A percentile compares a stretch with the other conserved stretches of the same genome.
Conservation (phyloP, 1,140 invertebrate genomes). For the Aradophagus sp. region DNA sequence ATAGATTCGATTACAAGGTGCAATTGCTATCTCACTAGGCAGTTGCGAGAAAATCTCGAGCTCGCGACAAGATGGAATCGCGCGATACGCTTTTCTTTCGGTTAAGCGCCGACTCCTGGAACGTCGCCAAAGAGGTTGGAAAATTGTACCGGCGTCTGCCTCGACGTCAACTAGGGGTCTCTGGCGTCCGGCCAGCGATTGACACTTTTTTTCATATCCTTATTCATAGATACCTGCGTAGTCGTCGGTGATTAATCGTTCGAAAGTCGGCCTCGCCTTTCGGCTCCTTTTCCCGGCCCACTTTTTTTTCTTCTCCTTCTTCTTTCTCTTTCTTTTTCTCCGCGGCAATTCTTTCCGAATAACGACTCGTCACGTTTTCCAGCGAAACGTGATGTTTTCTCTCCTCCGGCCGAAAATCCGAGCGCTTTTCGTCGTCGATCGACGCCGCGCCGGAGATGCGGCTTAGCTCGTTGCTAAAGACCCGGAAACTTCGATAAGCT, state of each 20-base stretch:
- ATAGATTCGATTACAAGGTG: conserved; percentile 34
- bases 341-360: no score
- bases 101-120: conserved; percentile 58
- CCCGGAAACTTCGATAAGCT: neutral
- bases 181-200: conserved; percentile 54
- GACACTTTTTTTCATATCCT: conserved; percentile 49
- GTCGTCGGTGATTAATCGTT: conserved; percentile 53
- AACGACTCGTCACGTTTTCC: no score
- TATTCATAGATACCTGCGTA: conserved; percentile 62
- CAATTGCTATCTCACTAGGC: no score
- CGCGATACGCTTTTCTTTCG: conserved; percentile 50
- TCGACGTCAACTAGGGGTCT: conserved; percentile 45
- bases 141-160: conserved; percentile 60
- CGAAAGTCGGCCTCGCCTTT: conserved; percentile 13
- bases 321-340: no score
- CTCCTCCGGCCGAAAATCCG: neutral
- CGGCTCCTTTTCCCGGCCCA: neutral
- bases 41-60: conserved; percentile 37
- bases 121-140: conserved; percentile 64
- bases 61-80: conserved; percentile 43
- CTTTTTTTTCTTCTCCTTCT: neutral
- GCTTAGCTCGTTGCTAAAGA: no score
- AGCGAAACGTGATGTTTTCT: no score
- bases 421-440: no score
- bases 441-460: neutral